phyloP scores from a whole-genome alignment of 1,140 invertebrate genomes.

The Myzus persicae region DNA sequence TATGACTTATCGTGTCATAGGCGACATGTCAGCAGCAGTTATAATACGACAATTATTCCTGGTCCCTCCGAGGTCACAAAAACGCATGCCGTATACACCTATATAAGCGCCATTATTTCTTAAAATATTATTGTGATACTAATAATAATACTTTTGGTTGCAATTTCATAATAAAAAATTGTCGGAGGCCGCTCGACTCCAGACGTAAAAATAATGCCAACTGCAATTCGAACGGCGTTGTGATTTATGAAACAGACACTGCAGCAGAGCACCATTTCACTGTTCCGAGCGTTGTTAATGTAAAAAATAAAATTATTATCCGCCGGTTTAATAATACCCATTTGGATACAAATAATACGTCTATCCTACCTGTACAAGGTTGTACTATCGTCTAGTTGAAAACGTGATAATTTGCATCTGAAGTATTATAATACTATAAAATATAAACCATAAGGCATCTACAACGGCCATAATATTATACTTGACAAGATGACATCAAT shows the following conservation, averaged over 20 bases:
- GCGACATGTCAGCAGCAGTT: background rate
- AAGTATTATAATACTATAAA: background rate
- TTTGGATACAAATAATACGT: background rate
- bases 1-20: background rate
- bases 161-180: background rate
- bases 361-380: background rate
- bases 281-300: background rate
- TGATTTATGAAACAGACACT: constrained; percentile 2
- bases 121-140: background rate
- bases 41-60: constrained; percentile 25
- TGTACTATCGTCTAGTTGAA: background rate
- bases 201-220: background rate
- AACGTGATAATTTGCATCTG: background rate
- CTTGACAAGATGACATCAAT: background rate
- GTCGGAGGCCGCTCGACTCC: background rate
- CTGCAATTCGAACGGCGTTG: background rate
- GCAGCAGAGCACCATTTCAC: background rate
- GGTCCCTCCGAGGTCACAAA: constrained; percentile 6
- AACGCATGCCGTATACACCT: background rate
- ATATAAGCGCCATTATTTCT: background rate
- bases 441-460: background rate
- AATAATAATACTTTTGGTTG: constrained; percentile 16
- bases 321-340: background rate
- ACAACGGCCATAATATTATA: background rate
- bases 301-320: background rate